Percentiles rank a stretch among this genome's conserved stretches.
Conservation (phyloP, 2,797 vertebrate genomes). For the Halcyon chelicuti region DNA sequence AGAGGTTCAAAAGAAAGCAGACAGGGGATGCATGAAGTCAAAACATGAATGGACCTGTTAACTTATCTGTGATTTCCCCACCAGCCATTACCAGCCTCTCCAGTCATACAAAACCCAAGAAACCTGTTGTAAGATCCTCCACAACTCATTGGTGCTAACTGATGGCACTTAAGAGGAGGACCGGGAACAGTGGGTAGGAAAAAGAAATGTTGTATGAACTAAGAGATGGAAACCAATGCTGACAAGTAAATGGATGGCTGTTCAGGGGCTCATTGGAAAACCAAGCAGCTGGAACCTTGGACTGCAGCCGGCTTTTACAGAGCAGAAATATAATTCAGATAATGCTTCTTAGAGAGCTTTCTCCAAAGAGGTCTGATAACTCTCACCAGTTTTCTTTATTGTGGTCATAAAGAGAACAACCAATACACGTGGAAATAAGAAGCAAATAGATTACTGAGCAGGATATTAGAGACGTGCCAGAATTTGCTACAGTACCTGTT, state of each 20-base stretch:
- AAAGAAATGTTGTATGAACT: neutral
- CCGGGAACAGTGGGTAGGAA: neutral
- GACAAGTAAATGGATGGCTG: neutral
- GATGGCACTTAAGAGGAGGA: neutral
- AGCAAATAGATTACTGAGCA: constrained; percentile 1
- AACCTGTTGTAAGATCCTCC: neutral
- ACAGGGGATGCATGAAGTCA: neutral
- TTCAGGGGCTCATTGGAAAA: neutral
- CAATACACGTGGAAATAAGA: neutral
- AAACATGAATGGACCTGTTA: neutral
- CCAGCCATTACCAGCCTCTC: neutral
- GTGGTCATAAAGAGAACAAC: neutral
- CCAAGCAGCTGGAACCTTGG: neutral
- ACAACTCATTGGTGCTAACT: neutral
- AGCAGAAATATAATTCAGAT: neutral
- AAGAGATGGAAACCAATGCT: neutral
- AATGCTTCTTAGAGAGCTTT: neutral
- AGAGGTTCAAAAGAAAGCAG: neutral
- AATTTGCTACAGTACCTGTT: constrained; percentile 21
- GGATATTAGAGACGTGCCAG: neutral
- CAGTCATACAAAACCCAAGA: neutral
- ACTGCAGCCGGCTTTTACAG: neutral
- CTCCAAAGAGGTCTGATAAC: neutral
- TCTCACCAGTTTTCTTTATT: neutral
- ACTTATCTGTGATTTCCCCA: neutral